Conservation (phyloP, 2,113 vertebrate genomes). For the Pogonocichla stellata region DNA sequence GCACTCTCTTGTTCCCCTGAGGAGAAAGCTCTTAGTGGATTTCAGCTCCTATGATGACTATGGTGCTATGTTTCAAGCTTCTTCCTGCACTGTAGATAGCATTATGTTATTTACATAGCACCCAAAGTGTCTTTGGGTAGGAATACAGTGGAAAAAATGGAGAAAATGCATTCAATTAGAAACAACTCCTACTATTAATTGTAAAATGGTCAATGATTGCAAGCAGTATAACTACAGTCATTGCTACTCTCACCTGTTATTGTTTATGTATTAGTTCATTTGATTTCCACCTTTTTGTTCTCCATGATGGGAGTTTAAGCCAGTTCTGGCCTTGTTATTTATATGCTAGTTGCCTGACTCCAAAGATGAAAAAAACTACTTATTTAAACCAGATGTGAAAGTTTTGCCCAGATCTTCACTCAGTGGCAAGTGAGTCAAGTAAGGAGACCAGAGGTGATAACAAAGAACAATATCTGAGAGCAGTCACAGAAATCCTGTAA, state of each 20-base stretch:
- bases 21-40: neutral
- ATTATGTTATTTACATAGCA: neutral
- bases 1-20: neutral
- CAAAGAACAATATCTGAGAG: neutral
- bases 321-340: neutral
- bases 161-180: neutral
- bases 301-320: neutral
- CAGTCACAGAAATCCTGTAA: neutral
- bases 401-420: neutral
- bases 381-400: neutral
- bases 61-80: constrained; percentile 22
- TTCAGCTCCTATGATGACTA: neutral
- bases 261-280: neutral
- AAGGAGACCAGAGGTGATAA: neutral
- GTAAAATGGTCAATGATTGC: neutral
- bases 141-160: neutral
- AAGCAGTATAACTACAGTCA: neutral
- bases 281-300: neutral
- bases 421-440: neutral
- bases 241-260: neutral
- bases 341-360: neutral
- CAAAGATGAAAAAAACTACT: neutral
- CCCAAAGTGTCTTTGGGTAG: neutral
- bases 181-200: neutral
- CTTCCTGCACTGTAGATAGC: neutral